Conservation (phyloP, 2,888 invertebrate genomes). For the Eupithecia pulchellata region DNA sequence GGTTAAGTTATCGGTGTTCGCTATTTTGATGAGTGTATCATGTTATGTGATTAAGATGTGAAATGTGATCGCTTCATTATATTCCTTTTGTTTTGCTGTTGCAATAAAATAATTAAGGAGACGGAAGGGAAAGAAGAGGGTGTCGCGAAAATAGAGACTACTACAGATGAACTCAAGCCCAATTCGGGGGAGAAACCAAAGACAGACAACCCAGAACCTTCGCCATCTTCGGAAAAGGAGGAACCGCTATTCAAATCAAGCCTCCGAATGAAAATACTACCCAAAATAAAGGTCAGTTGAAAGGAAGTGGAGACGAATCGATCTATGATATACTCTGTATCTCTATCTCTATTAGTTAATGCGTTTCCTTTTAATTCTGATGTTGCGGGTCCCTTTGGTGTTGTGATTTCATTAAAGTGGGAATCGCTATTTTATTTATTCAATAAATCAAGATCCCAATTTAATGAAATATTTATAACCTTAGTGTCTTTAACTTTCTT, state of each 20-base stretch:
- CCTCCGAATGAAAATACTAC: conserved; percentile 71
- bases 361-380: conserved; percentile 65
- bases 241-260: conserved; percentile 82
- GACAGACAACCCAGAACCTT: conserved; percentile 59
- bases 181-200: conserved; percentile 66
- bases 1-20: conserved; percentile 66
- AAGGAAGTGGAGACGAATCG: conserved; percentile 49
- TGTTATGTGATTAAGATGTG: conserved; percentile 52
- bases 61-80: conserved; percentile 68
- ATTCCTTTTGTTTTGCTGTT: conserved; percentile 77
- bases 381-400: conserved; percentile 56
- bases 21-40: conserved; percentile 56
- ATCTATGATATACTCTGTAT: conserved; percentile 55
- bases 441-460: conserved; percentile 45
- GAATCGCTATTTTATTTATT: conserved; percentile 34
- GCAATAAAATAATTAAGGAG: conserved; percentile 76
- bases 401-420: conserved; percentile 53
- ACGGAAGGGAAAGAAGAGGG: conserved; percentile 72
- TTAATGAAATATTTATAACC: conserved; percentile 42
- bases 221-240: conserved; percentile 74
- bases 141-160: conserved; percentile 81
- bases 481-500: conserved; percentile 44
- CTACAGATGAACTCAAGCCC: conserved; percentile 80
- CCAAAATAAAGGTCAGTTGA: conserved; percentile 79
- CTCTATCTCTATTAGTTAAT: conserved; percentile 68